phyloP scores from a whole-genome alignment of 2,113 vertebrate genomes.

The Canis aureus region DNA sequence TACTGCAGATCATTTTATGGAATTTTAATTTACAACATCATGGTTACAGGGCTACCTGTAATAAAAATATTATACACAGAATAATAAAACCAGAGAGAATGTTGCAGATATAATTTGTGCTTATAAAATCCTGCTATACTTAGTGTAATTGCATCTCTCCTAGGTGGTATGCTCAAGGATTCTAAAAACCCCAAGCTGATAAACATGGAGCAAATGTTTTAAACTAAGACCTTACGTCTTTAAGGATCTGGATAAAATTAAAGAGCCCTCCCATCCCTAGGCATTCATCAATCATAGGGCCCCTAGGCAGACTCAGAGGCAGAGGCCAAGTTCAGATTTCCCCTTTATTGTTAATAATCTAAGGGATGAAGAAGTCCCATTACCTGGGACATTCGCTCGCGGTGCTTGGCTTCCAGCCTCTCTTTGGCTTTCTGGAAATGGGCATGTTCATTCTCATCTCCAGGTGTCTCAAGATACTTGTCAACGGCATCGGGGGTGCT shows the following conservation, averaged over 20 bases:
- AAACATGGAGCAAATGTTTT: background rate
- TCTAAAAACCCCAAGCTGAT: background rate
- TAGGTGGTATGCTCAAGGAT: background rate
- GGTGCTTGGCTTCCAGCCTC: slow-evolving; percentile 97
- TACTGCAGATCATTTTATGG: background rate
- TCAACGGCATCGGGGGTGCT: slow-evolving; percentile 97
- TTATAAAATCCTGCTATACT: background rate
- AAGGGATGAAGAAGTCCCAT: background rate
- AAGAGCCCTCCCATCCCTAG: background rate
- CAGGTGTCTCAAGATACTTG: slow-evolving; percentile 97
- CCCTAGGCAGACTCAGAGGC: background rate
- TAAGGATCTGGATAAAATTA: background rate
- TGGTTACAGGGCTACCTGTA: background rate
- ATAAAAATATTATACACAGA: background rate
- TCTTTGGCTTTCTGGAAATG: slow-evolving; percentile 99
- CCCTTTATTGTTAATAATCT: fast-evolving
- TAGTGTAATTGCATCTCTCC: background rate
- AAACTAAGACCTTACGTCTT: background rate
- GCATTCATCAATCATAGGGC: background rate
- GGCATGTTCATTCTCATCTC: slow-evolving; percentile 97
- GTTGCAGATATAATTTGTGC: background rate
- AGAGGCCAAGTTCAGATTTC: background rate
- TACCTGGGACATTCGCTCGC: slow-evolving; percentile 98
- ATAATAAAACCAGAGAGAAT: background rate
- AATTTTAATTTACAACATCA: background rate